Base-by-base conservation (phyloP, 2,113 vertebrate species). In the Prinia subflava region DNA sequence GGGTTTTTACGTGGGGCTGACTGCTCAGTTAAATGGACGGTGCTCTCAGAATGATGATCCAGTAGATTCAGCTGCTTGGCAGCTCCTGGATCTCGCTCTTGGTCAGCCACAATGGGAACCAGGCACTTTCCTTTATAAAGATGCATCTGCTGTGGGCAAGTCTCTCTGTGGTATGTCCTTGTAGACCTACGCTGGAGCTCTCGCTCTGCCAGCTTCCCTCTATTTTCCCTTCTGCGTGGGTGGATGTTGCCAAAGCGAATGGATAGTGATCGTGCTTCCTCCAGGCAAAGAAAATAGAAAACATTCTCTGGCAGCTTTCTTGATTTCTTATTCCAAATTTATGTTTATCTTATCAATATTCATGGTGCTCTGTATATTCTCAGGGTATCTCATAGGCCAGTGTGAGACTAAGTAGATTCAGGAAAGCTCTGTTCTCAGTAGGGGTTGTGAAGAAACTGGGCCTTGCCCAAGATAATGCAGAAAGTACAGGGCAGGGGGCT, bases 171-270 rank as follows among this genome's bases (percentile, higher is more conserved):
- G 70, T 92, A 78, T 53, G 71, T 91, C 75, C 79, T 94, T 71
- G 79, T 77, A 92, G 83, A 94, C 83, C 83, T 78, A 55, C 13
- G 7, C 69, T 85, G 78, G 75, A 87, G 67, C 67, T 80, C 47
- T 55, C 0, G 0, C 39, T 91, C 71, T 95, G 93, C 89, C 95
- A 94, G 85, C 79, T 95, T 95, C 90, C 87, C 42, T 96, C 70
- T 92, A 68, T 85, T 68, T 86, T 95, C 85, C 92, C 82, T 95
- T 96, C 91, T 94, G 90, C 0, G 4, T 91, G 78, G 70, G 93
- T 90, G 78, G 35, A 74, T 86, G 90, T 88, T 95, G 95, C 93
- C 95, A 91, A 92, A 94, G 79, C 0, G 17, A 74, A 71, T 1
- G 46, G 82, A 59, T 53, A 92, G 90, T 0, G 0, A 80, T 88